phyloP scores from a whole-genome alignment of 2,888 invertebrate species.

The Unio delphinus region DNA sequence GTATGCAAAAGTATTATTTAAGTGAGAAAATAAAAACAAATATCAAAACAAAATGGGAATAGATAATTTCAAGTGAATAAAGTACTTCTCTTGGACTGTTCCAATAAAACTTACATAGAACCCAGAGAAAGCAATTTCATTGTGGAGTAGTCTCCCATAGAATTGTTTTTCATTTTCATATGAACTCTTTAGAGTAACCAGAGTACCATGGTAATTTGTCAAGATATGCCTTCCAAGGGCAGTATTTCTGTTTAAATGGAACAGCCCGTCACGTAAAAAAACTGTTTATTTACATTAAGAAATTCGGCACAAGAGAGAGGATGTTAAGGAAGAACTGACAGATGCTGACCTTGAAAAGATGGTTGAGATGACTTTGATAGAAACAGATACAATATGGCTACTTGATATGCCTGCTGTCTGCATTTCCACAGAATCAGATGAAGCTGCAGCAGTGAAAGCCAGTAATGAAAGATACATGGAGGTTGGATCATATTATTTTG shows the following conservation, averaged over 20 bases:
- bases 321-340: constrained; percentile 61
- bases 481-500: constrained; percentile 33
- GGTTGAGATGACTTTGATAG: constrained; percentile 63
- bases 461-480: constrained; percentile 62
- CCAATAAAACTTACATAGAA: too few relatives aligned
- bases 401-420: constrained; percentile 67
- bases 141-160: too few relatives aligned
- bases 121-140: too few relatives aligned
- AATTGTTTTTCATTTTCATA: too few relatives aligned
- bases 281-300: constrained; percentile 32
- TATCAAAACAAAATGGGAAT: too few relatives aligned
- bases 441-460: constrained; percentile 53
- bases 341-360: constrained; percentile 64
- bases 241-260: not conserved
- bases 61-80: too few relatives aligned
- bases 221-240: constrained; percentile 10
- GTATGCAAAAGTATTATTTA: too few relatives aligned
- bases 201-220: not conserved
- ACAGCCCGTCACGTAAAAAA: not conserved
- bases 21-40: too few relatives aligned
- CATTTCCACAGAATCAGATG: constrained; percentile 64
- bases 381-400: constrained; percentile 69
- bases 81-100: too few relatives aligned
- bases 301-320: constrained; percentile 60
- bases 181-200: too few relatives aligned